Percentiles rank a stretch among this genome's conserved stretches.
Evolutionary conservation across 2,797 vertebrate species (phyloP).

Genomic region (Aulostomus chinensis): DNA sequence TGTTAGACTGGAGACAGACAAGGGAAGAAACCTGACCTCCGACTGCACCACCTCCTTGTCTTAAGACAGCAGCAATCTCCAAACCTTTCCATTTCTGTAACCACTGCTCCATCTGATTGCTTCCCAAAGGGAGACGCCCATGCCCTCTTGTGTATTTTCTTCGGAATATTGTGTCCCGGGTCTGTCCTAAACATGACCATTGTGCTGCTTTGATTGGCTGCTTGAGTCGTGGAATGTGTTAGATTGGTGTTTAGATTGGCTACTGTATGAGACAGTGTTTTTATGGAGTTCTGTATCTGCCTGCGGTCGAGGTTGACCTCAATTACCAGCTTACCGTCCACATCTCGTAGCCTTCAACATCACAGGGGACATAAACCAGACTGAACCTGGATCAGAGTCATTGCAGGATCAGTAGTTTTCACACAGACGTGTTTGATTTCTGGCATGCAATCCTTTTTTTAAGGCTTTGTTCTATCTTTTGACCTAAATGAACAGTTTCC

Average conservation of each 20-base stretch:
- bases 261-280: slow-evolving; percentile 39
- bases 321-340: slow-evolving; percentile 31
- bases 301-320: slow-evolving; percentile 44
- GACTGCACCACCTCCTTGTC: not conserved
- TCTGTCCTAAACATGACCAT: slow-evolving; percentile 39
- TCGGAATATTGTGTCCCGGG: slow-evolving; percentile 40
- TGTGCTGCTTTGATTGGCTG: slow-evolving; percentile 63
- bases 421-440: slow-evolving; percentile 36
- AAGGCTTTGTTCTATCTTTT: not conserved
- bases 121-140: slow-evolving; percentile 39
- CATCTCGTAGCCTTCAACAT: slow-evolving; percentile 27
- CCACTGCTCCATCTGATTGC: slow-evolving; percentile 45
- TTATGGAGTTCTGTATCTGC: slow-evolving; percentile 28
- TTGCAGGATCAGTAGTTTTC: slow-evolving; percentile 21
- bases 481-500: too few relatives aligned
- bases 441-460: slow-evolving; percentile 9
- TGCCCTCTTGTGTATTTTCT: slow-evolving; percentile 57
- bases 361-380: slow-evolving; percentile 39
- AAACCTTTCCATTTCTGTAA: slow-evolving; percentile 36
- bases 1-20: slow-evolving; percentile 1
- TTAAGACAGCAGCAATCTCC: slow-evolving; percentile 14
- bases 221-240: slow-evolving; percentile 54
- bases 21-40: slow-evolving; percentile 15
- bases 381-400: slow-evolving; percentile 40
- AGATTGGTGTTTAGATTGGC: slow-evolving; percentile 64